Evolutionary conservation across 2,888 invertebrate genomes (phyloP).

Genomic region (Notocelia uddmanniana): DNA sequence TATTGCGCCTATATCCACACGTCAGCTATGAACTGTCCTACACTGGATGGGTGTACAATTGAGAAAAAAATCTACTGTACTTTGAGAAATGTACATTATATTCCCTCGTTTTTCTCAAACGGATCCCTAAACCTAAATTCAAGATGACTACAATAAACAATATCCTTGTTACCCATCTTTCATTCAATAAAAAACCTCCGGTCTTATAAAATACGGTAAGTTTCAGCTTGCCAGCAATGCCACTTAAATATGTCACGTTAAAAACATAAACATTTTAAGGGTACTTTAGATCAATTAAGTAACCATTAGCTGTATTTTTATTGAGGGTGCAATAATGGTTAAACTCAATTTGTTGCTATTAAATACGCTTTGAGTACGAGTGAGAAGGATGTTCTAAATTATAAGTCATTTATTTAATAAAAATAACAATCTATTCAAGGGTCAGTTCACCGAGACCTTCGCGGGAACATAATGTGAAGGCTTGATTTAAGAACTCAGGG

Average conservation of each 20-base stretch:
- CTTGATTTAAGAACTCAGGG: too few species aligned
- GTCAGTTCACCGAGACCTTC: too few species aligned
- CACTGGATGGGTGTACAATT: too few species aligned
- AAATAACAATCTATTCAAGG: background rate
- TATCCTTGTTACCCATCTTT: conserved; percentile 4
- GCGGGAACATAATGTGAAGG: too few species aligned
- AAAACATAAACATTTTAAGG: conserved; percentile 43
- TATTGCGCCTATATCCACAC: too few species aligned
- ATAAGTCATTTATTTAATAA: conserved; percentile 1
- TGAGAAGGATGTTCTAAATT: background rate
- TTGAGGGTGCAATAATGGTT: conserved; percentile 47
- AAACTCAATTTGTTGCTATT: conserved; percentile 47
- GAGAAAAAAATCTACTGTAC: too few species aligned
- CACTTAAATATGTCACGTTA: conserved; percentile 28
- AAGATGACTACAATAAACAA: conserved; percentile 17
- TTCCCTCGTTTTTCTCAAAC: background rate
- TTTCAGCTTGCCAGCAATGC: background rate
- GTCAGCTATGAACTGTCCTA: too few species aligned
- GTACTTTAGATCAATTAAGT: conserved; percentile 43
- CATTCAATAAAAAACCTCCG: background rate
- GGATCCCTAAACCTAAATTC: conserved; percentile 13
- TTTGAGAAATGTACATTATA: background rate
- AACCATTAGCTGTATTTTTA: conserved; percentile 54
- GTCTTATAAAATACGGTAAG: background rate
- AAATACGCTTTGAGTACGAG: conserved; percentile 30